Conservation (phyloP, 2,888 invertebrate species). For the Drosophila meridiana region DNA sequence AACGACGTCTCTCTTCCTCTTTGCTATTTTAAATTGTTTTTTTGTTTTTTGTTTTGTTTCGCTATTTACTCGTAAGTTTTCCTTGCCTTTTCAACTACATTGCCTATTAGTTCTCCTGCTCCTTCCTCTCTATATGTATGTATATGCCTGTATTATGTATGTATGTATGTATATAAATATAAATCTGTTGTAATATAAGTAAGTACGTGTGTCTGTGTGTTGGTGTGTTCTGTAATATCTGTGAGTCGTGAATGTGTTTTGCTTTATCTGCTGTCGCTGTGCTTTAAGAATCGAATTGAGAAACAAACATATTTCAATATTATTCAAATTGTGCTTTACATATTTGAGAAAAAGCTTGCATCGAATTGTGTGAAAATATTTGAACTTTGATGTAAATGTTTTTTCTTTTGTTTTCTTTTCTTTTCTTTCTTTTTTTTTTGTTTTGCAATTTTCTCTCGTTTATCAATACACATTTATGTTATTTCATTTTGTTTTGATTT, state of each 20-base stretch:
- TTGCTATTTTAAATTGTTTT: conserved; percentile 76
- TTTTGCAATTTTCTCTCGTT: conserved; percentile 19
- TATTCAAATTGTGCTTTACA: conserved; percentile 15
- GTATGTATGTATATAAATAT: conserved; percentile 46
- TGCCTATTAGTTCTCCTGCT: conserved; percentile 60
- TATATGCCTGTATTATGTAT: conserved; percentile 59
- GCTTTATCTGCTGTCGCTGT: conserved; percentile 22
- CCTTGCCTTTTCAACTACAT: conserved; percentile 60
- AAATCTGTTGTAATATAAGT: conserved; percentile 44
- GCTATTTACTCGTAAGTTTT: conserved; percentile 41
- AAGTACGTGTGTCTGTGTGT: conserved; percentile 22
- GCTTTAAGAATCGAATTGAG: conserved; percentile 24
- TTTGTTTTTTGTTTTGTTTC: conserved; percentile 39
- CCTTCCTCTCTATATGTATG: conserved; percentile 54
- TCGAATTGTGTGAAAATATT: conserved; percentile 31
- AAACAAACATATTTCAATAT: neutral
- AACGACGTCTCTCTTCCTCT: conserved; percentile 59
- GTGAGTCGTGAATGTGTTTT: conserved; percentile 14
- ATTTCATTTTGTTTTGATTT: conserved; percentile 59
- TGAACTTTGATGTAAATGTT: conserved; percentile 36
- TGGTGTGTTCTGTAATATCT: neutral
- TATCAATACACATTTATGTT: conserved; percentile 8
- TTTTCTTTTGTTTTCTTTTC: conserved; percentile 23
- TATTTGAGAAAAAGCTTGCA: conserved; percentile 28
- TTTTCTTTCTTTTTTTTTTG: conserved; percentile 32